These are phyloP conservation scores for Sarcophaga caerulescens DNA, from an alignment of 2,888 invertebrate genomes.

Conservation along the genomic window DNA sequence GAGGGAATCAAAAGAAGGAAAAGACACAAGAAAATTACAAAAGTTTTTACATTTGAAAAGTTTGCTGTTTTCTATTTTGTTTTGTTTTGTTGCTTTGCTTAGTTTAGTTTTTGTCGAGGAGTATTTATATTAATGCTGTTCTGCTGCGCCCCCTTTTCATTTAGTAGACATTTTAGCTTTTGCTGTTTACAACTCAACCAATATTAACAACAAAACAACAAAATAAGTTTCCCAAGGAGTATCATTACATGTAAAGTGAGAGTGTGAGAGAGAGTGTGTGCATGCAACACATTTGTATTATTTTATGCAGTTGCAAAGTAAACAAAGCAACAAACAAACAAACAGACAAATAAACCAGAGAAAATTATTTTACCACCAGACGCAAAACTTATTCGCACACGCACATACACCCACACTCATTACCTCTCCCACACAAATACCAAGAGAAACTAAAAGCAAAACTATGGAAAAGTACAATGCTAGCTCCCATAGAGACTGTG, in stretches of 20 bases:
- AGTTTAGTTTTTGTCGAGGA: not conserved
- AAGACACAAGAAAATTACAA: slow-evolving; percentile 76
- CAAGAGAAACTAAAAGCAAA: not conserved
- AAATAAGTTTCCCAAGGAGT: not conserved
- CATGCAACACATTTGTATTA: slow-evolving; percentile 37
- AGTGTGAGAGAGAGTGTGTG: not conserved
- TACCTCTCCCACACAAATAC: not conserved
- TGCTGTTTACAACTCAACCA: slow-evolving; percentile 1
- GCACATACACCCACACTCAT: not conserved
- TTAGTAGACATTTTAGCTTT: slow-evolving; percentile 29
- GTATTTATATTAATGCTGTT: not conserved
- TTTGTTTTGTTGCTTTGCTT: not conserved
- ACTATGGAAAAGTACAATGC: not conserved
- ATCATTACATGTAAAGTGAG: slow-evolving; percentile 38
- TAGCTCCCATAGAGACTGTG: no score
- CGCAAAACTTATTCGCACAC: not conserved
- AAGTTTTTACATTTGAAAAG: slow-evolving; percentile 75
- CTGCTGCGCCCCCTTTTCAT: not conserved
- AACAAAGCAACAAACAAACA: slow-evolving; percentile 26
- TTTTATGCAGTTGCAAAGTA: slow-evolving; percentile 9
- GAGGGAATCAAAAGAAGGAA: slow-evolving; percentile 48
- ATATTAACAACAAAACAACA: not conserved
- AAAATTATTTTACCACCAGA: not conserved
- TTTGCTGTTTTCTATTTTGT: slow-evolving; percentile 1
- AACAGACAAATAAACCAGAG: slow-evolving; percentile 17